These are phyloP conservation scores for Grammomys dolichurus DNA, from an alignment of 2,113 vertebrate species.

Conservation along the genomic window DNA sequence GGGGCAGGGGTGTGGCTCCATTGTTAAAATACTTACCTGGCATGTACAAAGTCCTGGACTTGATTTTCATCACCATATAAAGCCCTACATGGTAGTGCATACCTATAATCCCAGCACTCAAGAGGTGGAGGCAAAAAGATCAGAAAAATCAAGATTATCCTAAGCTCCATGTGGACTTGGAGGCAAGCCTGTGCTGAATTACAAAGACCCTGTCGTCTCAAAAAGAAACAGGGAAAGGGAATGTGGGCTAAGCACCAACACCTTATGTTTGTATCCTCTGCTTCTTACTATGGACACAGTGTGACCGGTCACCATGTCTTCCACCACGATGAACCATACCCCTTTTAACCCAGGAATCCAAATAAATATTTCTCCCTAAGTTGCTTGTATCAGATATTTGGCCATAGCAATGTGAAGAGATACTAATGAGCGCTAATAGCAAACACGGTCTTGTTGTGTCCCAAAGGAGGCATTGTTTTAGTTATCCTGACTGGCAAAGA, in stretches of 20 bases:
- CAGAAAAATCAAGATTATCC: background rate
- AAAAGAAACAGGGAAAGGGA: background rate
- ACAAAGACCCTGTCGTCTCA: background rate
- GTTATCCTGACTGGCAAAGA: background rate
- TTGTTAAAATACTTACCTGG: background rate
- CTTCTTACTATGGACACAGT: background rate
- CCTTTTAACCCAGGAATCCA: background rate
- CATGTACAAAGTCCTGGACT: background rate
- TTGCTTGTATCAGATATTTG: background rate
- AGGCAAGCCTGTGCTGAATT: background rate
- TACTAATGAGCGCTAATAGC: background rate
- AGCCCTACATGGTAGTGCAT: background rate
- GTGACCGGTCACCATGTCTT: background rate
- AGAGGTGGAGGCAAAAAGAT: background rate
- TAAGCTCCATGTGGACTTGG: background rate
- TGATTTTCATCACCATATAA: background rate
- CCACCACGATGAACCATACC: background rate
- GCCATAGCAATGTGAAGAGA: background rate
- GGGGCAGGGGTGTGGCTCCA: background rate
- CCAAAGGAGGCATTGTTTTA: background rate
- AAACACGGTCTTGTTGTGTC: slow-evolving; percentile 15
- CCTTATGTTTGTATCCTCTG: background rate
- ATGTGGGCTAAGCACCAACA: background rate
- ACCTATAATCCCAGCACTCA: background rate
- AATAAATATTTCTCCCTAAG: background rate